These are phyloP conservation scores for Trinorchestia longiramus DNA, from an alignment of 1,140 invertebrate species.

Conservation along the genomic window DNA sequence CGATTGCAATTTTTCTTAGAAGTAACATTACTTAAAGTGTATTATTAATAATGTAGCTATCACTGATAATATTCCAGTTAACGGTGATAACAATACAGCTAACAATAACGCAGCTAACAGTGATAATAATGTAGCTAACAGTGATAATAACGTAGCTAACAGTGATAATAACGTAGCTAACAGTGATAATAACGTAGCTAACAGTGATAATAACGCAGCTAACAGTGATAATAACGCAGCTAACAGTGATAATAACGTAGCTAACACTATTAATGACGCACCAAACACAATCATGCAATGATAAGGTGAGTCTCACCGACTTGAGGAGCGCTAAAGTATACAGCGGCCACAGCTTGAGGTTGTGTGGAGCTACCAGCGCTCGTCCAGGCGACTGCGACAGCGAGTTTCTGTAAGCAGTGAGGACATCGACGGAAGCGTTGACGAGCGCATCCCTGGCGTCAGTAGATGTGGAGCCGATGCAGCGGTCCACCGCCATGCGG, in stretches of 20 bases:
- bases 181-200: no score
- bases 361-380: conserved; percentile 81
- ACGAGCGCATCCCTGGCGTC: conserved; percentile 97
- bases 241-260: background rate
- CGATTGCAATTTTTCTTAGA: no score
- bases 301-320: conserved; percentile 77
- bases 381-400: conserved; percentile 75
- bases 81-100: no score
- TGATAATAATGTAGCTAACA: no score
- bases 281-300: background rate
- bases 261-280: background rate
- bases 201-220: no score
- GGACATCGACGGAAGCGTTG: conserved; percentile 92
- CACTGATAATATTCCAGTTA: no score
- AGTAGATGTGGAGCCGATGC: conserved; percentile 83
- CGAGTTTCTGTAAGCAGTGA: conserved; percentile 83
- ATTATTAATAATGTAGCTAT: no score
- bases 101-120: no score
- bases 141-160: no score
- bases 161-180: no score
- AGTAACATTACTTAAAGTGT: no score
- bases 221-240: no score
- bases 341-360: conserved; percentile 85
- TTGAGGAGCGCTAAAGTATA: conserved; percentile 93
- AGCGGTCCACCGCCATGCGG: conserved; percentile 98